Percentiles rank a stretch among this genome's conserved stretches.
Evolutionary conservation across 2,797 vertebrate species (phyloP).

Genomic region (Tangara arthus): DNA sequence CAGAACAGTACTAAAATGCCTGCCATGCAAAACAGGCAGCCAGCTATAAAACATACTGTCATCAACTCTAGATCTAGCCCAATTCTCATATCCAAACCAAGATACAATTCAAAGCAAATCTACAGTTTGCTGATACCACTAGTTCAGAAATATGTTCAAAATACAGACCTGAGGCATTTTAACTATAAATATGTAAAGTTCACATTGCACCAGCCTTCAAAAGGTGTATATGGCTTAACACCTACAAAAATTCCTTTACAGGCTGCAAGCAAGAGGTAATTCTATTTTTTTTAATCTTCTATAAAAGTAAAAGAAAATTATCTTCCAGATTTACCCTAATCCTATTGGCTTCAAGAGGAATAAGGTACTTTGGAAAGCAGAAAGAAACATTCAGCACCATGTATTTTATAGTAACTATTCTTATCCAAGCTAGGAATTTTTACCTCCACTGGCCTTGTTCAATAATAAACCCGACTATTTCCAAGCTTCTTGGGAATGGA

Average conservation of each 20-base stretch:
- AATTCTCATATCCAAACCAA: not conserved
- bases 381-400: not conserved
- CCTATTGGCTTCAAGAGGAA: not conserved
- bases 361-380: not conserved
- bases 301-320: not conserved
- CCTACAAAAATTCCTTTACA: not conserved
- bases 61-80: not conserved
- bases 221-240: not conserved
- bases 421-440: not conserved
- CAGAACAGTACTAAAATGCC: not conserved
- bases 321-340: not conserved
- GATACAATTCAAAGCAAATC: not conserved
- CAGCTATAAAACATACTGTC: not conserved
- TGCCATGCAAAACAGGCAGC: not conserved
- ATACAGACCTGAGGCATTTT: not conserved
- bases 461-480: not conserved
- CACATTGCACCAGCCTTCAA: not conserved
- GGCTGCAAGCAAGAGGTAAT: not conserved
- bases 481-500: not conserved
- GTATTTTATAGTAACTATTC: not conserved
- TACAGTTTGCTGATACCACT: not conserved
- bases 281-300: not conserved
- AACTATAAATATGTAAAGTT: not conserved
- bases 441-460: not conserved
- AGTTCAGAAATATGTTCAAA: not conserved